Evolutionary conservation across 2,888 invertebrate genomes (phyloP).

Genomic region (Meteorus cinctellus): DNA sequence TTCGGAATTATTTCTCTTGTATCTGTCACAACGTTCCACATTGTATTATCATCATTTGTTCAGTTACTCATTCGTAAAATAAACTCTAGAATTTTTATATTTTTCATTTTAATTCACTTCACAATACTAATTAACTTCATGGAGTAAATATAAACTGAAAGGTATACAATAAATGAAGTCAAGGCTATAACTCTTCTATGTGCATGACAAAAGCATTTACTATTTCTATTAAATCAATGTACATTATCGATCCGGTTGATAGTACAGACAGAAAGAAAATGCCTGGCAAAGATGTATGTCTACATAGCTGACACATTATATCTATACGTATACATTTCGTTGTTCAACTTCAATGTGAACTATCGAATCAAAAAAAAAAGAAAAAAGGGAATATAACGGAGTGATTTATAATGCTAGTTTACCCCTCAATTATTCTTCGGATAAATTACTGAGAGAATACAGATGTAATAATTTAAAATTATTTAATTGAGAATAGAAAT

Average conservation of each 20-base stretch:
- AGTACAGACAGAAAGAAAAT: neutral
- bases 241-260: neutral
- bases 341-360: neutral
- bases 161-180: neutral
- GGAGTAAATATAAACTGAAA: no score
- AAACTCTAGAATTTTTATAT: no score
- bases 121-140: neutral
- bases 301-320: neutral
- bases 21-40: no score
- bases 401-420: neutral
- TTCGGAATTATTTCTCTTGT: no score
- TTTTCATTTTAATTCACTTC: no score
- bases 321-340: neutral
- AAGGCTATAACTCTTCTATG: neutral
- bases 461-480: no score
- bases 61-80: no score
- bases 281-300: neutral
- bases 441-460: neutral
- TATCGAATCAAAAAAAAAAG: constrained; percentile 1
- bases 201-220: constrained; percentile 47
- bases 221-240: constrained; percentile 58
- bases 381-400: neutral
- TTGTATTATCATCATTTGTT: no score
- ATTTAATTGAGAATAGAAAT: no score
- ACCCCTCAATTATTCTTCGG: neutral